Conservation (phyloP, 1,140 invertebrate genomes). For the Daktulosphaira vitifoliae region DNA sequence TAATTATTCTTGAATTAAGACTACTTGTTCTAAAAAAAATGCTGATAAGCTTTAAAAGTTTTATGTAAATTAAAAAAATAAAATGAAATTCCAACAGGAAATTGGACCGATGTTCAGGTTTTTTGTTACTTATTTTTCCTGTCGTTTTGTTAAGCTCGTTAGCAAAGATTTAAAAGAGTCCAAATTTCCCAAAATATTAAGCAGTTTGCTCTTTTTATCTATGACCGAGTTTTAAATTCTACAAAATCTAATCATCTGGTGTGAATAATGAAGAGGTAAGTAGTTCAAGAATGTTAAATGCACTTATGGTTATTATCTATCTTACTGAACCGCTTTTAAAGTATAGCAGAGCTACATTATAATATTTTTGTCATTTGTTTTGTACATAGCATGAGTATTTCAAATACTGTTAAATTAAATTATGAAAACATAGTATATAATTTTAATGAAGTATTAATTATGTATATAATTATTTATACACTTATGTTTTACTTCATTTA, state of each 20-base stretch:
- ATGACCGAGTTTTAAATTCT: slow-evolving; percentile 4
- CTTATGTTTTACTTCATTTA: no score
- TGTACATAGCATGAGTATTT: no score
- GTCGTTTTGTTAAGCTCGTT: slow-evolving; percentile 2
- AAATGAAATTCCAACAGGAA: slow-evolving; percentile 8
- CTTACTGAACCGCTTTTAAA: slow-evolving; percentile 17
- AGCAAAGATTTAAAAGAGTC: slow-evolving; percentile 5
- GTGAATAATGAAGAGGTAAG: neutral
- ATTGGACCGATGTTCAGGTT: slow-evolving; percentile 18
- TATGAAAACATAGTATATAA: no score
- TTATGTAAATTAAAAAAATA: slow-evolving; percentile 9
- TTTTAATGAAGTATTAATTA: no score
- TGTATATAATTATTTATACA: no score
- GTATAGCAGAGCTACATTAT: no score
- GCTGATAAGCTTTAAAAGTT: slow-evolving; percentile 17
- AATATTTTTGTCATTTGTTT: no score
- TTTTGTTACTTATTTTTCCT: neutral
- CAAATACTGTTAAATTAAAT: no score
- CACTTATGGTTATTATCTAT: slow-evolving; percentile 5
- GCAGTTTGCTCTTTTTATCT: slow-evolving; percentile 4
- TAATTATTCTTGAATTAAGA: neutral
- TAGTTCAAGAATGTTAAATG: slow-evolving; percentile 11
- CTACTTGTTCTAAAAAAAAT: slow-evolving; percentile 1
- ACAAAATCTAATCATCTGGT: neutral
- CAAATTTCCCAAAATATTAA: slow-evolving; percentile 17